Evolutionary conservation across 2,113 vertebrate species (phyloP).

Genomic region (Mormyrus lacerda): DNA sequence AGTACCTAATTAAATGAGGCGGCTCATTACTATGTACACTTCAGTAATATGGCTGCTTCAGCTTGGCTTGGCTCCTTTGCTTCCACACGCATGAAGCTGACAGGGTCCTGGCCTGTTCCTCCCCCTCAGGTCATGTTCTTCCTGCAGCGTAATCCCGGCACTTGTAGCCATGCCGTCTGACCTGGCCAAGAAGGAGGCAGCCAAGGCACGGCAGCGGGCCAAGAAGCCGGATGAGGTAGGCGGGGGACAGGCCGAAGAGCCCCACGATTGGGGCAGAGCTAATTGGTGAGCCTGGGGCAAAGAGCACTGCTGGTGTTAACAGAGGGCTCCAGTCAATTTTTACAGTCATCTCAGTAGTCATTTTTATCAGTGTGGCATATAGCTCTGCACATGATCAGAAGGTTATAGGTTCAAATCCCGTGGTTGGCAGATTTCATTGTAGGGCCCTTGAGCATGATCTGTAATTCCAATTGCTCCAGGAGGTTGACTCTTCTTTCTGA

Average conservation of each 20-base stretch:
- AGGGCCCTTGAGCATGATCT: neutral
- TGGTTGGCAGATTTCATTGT: neutral
- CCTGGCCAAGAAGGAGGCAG: slow-evolving; percentile 91
- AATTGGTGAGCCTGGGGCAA: neutral
- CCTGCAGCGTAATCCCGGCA: neutral
- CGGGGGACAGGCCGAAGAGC: slow-evolving; percentile 45
- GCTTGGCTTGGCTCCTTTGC: neutral
- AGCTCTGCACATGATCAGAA: neutral
- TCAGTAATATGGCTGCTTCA: neutral
- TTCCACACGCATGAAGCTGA: neutral
- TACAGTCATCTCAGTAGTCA: neutral
- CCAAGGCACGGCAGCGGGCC: slow-evolving; percentile 53
- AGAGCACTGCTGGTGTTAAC: neutral
- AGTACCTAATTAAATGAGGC: neutral
- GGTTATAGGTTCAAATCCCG: neutral
- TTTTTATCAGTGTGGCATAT: neutral
- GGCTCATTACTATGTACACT: neutral
- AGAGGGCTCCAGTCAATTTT: neutral
- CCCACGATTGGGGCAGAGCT: slow-evolving; percentile 55
- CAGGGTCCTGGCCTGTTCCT: neutral
- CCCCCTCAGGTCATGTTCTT: neutral
- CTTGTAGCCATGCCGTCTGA: slow-evolving; percentile 80
- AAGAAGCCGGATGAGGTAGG: slow-evolving; percentile 40
- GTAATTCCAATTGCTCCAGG: neutral
- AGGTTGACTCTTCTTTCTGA: neutral